A percentile compares a stretch with the other conserved stretches of the same genome.
Conservation (phyloP, 2,113 vertebrate species). For the Mirounga angustirostris region DNA sequence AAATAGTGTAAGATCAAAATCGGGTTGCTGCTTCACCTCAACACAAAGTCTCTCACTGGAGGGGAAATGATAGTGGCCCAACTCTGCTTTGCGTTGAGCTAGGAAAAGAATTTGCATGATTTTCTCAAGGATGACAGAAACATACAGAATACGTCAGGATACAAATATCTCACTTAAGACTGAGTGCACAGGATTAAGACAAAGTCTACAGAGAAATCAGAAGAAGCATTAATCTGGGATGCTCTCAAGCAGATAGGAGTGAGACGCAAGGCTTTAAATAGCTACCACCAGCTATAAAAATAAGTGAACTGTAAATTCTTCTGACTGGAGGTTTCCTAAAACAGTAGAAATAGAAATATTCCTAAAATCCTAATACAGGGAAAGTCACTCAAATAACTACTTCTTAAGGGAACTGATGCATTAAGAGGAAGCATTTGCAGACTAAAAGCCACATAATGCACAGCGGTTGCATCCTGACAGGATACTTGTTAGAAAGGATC, state of each 20-base stretch:
- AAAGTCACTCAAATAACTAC: constrained; percentile 54
- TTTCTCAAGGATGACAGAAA: constrained; percentile 75
- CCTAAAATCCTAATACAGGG: constrained; percentile 24
- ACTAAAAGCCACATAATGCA: constrained; percentile 55
- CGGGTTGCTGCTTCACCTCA: not conserved
- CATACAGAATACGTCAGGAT: constrained; percentile 43
- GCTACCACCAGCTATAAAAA: constrained; percentile 58
- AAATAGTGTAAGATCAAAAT: constrained; percentile 49
- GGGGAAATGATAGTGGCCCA: not conserved
- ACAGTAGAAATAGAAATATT: constrained; percentile 58
- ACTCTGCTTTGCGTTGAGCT: not conserved
- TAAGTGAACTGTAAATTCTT: constrained; percentile 65
- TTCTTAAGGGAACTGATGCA: constrained; percentile 73
- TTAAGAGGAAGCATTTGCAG: constrained; percentile 70
- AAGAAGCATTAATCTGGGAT: constrained; percentile 36
- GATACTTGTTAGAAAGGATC: constrained; percentile 71
- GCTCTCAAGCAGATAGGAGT: constrained; percentile 2
- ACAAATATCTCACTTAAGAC: constrained; percentile 70
- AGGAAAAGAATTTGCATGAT: constrained; percentile 39
- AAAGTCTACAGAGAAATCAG: constrained; percentile 16
- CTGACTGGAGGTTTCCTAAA: constrained; percentile 49
- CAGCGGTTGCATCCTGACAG: constrained; percentile 63
- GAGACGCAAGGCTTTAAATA: constrained; percentile 61
- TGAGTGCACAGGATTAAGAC: constrained; percentile 48
- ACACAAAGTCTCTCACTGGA: not conserved